Base-by-base conservation (phyloP, 2,797 vertebrate genomes). In the Tachyglossus aculeatus region DNA sequence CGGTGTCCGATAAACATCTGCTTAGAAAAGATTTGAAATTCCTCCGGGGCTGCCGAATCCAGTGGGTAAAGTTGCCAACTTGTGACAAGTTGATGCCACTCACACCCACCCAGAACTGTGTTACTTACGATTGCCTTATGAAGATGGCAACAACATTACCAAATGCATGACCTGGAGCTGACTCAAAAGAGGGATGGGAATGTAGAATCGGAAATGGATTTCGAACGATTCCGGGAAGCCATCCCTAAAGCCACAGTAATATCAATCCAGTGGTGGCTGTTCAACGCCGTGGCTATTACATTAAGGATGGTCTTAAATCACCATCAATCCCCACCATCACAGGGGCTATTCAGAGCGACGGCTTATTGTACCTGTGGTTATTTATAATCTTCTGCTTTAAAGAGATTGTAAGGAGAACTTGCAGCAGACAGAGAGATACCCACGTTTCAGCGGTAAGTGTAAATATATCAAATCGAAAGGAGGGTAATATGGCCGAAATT, bases 291-390 rank as follows among this genome's bases (percentile, higher is more conserved):
- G 68, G 67, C 83, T 60, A 79, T 77, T 81, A 65, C 65, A 54
- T 78, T 76, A 69, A 60, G 78, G 80, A 63, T 67, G 77, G 63
- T 51, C 70, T 69, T 77, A 88, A 88, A 83, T 74, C 71, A 80
- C 50, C 69, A 1, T 71, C 3, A 43, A 58, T 7, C 29, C 33
- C 59, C 44, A 57, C 57, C 66, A 57, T 62, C 73, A 81, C 70
- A 0, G 0, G 58, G 64, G 64, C 27, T 4, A 45, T 60, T 59
- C 54, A 37, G 57, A 66, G 57, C 36, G 61, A 76, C 57, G 62
- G 74, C 61, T 72, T 73, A 75, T 59, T 61, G 44, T 34, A 64
- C 9, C 53, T 39, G 0, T 0, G 2, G 58, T 37, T 45, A 14
- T 48, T 55, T 18, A 33, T 31, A 62, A 54, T 25, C 14, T 5